These are phyloP conservation scores for Chloroclystis v-ata DNA, from an alignment of 2,888 invertebrate genomes.

Conservation along the genomic window DNA sequence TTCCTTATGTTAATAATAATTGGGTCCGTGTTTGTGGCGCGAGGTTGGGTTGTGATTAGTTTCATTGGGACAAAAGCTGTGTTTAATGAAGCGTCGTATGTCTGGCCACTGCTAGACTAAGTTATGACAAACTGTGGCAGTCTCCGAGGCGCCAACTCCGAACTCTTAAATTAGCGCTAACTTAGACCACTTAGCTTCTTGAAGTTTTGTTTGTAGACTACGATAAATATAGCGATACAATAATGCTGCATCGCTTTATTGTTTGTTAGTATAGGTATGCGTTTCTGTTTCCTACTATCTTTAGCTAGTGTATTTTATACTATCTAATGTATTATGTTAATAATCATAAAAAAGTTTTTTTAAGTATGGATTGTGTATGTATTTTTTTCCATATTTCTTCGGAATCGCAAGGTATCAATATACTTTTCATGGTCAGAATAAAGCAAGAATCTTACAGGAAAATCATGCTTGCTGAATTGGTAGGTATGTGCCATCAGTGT, in stretches of 20 bases:
- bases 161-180: slow-evolving; percentile 75
- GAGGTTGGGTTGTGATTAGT: slow-evolving; percentile 43
- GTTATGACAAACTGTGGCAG: slow-evolving; percentile 68
- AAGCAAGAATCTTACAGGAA: too few species aligned
- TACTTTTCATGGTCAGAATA: too few species aligned
- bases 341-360: too few species aligned
- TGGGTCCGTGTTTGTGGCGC: neutral
- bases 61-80: slow-evolving; percentile 52
- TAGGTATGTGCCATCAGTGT: too few species aligned
- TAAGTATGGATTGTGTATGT: too few species aligned
- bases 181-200: slow-evolving; percentile 74
- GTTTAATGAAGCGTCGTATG: slow-evolving; percentile 52
- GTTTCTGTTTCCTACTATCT: too few species aligned
- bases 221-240: slow-evolving; percentile 69
- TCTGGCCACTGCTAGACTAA: slow-evolving; percentile 50
- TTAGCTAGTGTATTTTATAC: too few species aligned
- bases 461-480: too few species aligned
- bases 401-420: neutral
- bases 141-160: slow-evolving; percentile 48
- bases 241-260: too few species aligned
- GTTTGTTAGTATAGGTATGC: too few species aligned
- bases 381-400: slow-evolving; percentile 5
- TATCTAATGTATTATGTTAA: too few species aligned
- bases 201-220: slow-evolving; percentile 72
- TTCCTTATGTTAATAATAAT: neutral